Conservation (phyloP, 2,888 invertebrate species). For the Sipha maydis region DNA sequence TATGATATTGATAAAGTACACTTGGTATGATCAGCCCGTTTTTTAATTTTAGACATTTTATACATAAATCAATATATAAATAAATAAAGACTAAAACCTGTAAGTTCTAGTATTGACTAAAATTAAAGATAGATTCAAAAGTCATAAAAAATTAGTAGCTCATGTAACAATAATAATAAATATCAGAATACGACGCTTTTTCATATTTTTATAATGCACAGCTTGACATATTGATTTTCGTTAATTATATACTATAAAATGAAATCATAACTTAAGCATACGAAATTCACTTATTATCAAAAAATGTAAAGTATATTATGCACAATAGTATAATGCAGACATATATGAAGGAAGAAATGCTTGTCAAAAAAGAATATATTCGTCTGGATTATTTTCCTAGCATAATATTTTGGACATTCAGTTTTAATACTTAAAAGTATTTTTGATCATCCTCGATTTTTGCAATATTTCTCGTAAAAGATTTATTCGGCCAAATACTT, state of each 20-base stretch:
- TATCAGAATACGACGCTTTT: background rate
- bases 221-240: background rate
- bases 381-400: background rate
- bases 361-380: background rate
- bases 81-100: background rate
- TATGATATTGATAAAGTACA: background rate
- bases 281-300: too few species aligned
- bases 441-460: background rate
- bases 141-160: background rate
- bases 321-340: background rate
- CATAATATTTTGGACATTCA: slow-evolving; percentile 13
- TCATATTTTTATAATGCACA: background rate
- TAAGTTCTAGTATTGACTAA: too few species aligned
- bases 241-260: background rate
- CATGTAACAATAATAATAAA: background rate
- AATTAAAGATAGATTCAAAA: too few species aligned
- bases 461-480: background rate
- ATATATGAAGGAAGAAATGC: background rate
- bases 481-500: slow-evolving; percentile 48
- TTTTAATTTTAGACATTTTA: background rate
- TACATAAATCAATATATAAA: background rate
- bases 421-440: slow-evolving; percentile 31
- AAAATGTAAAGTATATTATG: background rate
- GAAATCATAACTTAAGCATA: background rate
- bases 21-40: background rate